Evolutionary conservation across 2,888 invertebrate species (phyloP), one percentile per base, ranked within the genome.

Genomic region (Agonum fuliginosum): DNA sequence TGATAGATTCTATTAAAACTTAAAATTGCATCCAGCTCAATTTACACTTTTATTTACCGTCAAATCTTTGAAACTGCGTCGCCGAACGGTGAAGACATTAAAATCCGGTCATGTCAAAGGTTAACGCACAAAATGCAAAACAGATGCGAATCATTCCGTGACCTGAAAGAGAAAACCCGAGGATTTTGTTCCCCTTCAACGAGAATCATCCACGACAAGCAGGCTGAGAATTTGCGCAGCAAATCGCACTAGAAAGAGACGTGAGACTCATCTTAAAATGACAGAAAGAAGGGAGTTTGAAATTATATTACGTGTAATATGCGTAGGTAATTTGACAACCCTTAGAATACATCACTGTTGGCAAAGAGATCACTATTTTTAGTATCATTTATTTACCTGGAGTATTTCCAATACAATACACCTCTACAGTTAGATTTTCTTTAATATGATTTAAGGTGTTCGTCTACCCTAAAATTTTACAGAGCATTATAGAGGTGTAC

Each of bases 131-230:
- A 58, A 58, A 73, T 73, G 73, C 58, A 73, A 73, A 73, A 54
- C 54, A 73, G 73, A 37, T 73, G 30, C 37, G 73, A 54, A 73
- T 73, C 73, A 73, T 58, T 41, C 37, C 73, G 73, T 73, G 73
- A 73, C 73, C 73, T 54, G 73, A 54, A 54, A 24, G 73, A 20
- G 73, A 54, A 73, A 73, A 20, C 20, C 20, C 8, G 24, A 19
- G 24, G 54, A 54, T 73, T 34, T 48, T n/a, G 27, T 27, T 20
- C 48, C 34, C 72, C 58, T 30, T 30, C 30, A 19, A 19, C 14
- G 3, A 27, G 17, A 62, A 10, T 37, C 37, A 37, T 37, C 37
- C 37, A 54, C 10, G 24, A 54, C 54, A 10, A 30, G 30, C 8
- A 62, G 30, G 8, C 14, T 62, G 58, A 62, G 58, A 62, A 62